Evolutionary conservation across 2,888 invertebrate species (phyloP), one percentile per base, ranked within the genome.

Genomic region (Diarsia mendica): DNA sequence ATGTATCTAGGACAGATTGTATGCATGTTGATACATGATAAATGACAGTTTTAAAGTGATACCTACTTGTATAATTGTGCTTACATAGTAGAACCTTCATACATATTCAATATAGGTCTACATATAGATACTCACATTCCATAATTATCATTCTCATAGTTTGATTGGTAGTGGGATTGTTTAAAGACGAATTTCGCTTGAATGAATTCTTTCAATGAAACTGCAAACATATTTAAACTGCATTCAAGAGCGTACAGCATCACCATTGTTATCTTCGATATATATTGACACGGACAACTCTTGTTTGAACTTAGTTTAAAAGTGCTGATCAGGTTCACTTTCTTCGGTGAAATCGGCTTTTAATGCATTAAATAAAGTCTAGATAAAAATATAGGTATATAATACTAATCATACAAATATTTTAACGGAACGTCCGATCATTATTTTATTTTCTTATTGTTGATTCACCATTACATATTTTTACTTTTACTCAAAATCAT

Each of bases 1-100:
- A 86, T 86, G 86, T 76, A 86, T 75, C 75, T 85, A 18, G 86
- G 86, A 73, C 87, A 75, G 72, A 69, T 84, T 80, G 71, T 67
- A 73, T 77, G 75, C 55, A 53, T 68, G 71, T 81, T 68, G 58
- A 86, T 85, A 85, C 87, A 87, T 85, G 71, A 80, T 85, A 85
- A 75, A 85, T 85, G 79, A 53, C 61, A 72, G 51, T 79, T 84
- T 84, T 84, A 39, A 64, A 84, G 33, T 63, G 51, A 55, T 68
- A 79, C 65, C 39, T 82, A 49, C 67, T 28, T n/a, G 83, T 83
- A 70, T 79, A 70, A 72, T 73, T 61, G 46, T 55, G n/a, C 18
- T 18, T 67, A 61, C 63, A 44, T 44, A 63, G 8, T 44, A 39
- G 44, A 60, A 67, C 74, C 51, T 70, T 72, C 48, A 70, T 72